Base-by-base conservation (phyloP, 2,797 vertebrate species). In the Sebastes kiyomatsui region DNA sequence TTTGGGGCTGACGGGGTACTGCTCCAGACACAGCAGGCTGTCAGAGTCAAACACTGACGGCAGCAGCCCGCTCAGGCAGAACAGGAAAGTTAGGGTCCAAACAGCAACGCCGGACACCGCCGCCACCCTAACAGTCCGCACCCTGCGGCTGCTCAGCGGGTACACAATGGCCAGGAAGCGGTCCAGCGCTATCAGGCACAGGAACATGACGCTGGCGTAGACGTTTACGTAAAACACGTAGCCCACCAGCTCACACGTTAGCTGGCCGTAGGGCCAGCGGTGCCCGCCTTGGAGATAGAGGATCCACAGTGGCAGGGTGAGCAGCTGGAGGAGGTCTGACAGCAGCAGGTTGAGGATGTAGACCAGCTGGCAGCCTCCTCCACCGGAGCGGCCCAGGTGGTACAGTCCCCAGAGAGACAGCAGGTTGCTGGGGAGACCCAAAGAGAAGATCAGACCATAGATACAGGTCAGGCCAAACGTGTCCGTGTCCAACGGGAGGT, bases 281-380 rank as follows among this genome's bases (percentile, higher is more conserved):
- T 96, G 95, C 0, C 2, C 77, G 0, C 91, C 84, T 68, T 94
- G 94, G 12, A 96, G 92, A 79, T 97, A 97, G 11, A 96, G 79
- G 66, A 97, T 96, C 96, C 96, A 97, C 33, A 96, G 79, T 1
- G 96, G 96, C 72, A 97, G 82, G 16, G 96, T 96, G 67, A 97
- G 91, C 59, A 96, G 89, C 88, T 96, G 96, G 35, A 96, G 94
- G 27, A 96, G 93, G 83, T 96, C 96, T 11, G 96, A 96, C 49
- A 96, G 90, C 49, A 96, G 85, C 61, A 97, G 86, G 87, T 97
- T 97, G 70, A 96, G 93, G 85, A 96, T 95, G 89, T 95, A 96
- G 73, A 96, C 94, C 79, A 95, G 91, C 92, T 96, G 96, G 73
- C 94, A 95, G 67, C 95, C 92, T 25, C 93, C 93, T 11, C 90